Percentiles rank a stretch among this genome's conserved stretches.
Conservation (phyloP, 2,888 invertebrate species). For the Miltochrista miniata region DNA sequence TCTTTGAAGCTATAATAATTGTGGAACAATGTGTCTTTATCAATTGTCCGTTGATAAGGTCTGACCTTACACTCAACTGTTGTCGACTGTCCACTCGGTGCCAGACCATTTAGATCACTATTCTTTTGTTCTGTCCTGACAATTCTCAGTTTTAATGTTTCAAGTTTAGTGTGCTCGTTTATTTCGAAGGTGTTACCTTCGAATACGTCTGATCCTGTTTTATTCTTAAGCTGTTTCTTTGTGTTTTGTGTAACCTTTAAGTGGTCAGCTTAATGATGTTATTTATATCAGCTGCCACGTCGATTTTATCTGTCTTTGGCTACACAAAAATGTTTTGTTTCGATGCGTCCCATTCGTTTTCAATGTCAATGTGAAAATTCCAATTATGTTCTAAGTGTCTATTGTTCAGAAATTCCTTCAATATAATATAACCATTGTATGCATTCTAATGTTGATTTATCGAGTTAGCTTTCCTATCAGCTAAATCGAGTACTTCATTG, state of each 20-base stretch:
- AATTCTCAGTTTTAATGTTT: constrained; percentile 1
- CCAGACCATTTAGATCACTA: constrained; percentile 11
- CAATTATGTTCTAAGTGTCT: constrained; percentile 14
- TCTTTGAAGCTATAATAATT: constrained; percentile 13
- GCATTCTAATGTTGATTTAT: constrained; percentile 3
- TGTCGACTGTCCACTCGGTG: constrained; percentile 9
- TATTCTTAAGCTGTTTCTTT: neutral
- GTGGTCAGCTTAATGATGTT: neutral
- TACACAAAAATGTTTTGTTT: neutral
- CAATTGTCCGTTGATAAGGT: constrained; percentile 21
- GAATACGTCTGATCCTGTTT: neutral
- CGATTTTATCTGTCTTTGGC: neutral
- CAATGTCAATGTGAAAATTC: constrained; percentile 10
- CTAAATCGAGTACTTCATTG: neutral
- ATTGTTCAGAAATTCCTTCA: constrained; percentile 15
- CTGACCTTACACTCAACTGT: constrained; percentile 29
- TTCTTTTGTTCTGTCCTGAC: constrained; percentile 15
- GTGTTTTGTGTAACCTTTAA: neutral
- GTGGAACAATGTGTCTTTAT: constrained; percentile 16
- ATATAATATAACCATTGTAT: constrained; percentile 5
- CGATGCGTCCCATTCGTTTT: neutral
- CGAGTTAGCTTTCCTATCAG: neutral
- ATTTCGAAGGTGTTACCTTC: constrained; percentile 1
- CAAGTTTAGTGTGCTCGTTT: neutral
- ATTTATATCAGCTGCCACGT: neutral